Percentiles rank a stretch among this genome's conserved stretches.
These are phyloP conservation scores for Eumerus sabulonum DNA, from an alignment of 2,888 invertebrate species.

Conservation along the genomic window DNA sequence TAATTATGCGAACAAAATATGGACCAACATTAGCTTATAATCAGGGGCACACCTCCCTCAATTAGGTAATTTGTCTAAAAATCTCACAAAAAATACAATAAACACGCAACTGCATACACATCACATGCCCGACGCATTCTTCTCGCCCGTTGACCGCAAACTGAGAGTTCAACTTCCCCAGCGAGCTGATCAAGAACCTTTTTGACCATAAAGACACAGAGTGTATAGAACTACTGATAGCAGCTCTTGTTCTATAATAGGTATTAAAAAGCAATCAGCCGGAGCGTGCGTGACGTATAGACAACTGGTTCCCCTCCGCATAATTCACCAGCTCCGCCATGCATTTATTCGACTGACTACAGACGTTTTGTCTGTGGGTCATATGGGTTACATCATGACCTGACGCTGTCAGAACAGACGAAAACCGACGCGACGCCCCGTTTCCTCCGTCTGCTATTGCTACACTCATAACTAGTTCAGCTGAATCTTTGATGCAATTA, in stretches of 20 bases:
- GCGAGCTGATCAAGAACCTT: too few species aligned
- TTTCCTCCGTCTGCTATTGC: constrained; percentile 11
- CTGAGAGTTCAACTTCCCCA: too few species aligned
- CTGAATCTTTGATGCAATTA: constrained; percentile 53
- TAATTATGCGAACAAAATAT: constrained; percentile 23
- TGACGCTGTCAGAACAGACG: too few species aligned
- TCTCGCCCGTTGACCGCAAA: not conserved
- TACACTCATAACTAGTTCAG: constrained; percentile 45
- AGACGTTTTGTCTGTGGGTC: constrained; percentile 39
- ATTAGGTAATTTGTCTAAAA: constrained; percentile 38
- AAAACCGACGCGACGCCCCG: not conserved
- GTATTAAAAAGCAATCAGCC: too few species aligned
- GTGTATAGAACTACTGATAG: too few species aligned
- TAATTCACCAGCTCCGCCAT: constrained; percentile 12
- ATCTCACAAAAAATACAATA: not conserved
- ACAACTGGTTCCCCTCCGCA: not conserved
- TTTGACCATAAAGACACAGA: too few species aligned
- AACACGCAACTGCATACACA: constrained; percentile 46
- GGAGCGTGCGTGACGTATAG: not conserved
- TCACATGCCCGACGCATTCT: not conserved
- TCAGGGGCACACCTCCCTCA: not conserved
- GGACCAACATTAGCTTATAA: constrained; percentile 7
- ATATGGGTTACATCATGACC: constrained; percentile 48
- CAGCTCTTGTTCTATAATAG: too few species aligned
- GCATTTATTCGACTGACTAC: constrained; percentile 15